Evolutionary conservation across 1,140 invertebrate species (phyloP), one percentile per base, ranked within the genome.

Genomic region (Adoxophyes honmai): DNA sequence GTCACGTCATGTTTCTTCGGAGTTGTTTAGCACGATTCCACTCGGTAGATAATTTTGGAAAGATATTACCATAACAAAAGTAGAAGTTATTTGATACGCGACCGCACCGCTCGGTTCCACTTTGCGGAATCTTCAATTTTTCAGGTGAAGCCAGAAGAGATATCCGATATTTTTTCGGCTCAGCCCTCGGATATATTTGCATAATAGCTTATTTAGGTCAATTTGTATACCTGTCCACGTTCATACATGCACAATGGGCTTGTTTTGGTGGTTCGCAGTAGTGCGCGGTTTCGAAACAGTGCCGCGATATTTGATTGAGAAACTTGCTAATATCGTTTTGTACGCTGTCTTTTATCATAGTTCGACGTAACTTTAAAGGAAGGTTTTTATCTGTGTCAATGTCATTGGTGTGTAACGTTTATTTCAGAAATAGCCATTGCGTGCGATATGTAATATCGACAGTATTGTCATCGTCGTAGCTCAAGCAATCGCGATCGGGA

Each of bases 21-120:
- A 28, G 21, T 28, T 28, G 2, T 28, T 28, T 58, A 56, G 65
- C 70, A 62, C 73, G 70, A 75, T 81, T 78, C 74, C 73, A 70
- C 69, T 60, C 55, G 48, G 72, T 62, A 67, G 75, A 75, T 83
- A 80, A 86, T 84, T 83, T 81, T 44, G 64, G 59, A 59, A 66
- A 62, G 61, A 58, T 58, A 86, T 86, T 81, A 83, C 66, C 83
- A 83, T 84, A 80, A 86, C 83, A 84, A 84, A 82, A 74, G 70
- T 57, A 64, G 73, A 73, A 80, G 79, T 83, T 80, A 83, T 83
- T 81, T 80, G 74, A 84, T 78, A 80, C 72, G 66, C 66, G 62
- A 57, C 57, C 57, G 57, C 62, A 44, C 35, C 59, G 48, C 58
- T 37, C 52, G 34, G 44, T 60, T 66, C 60, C 60, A 65, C 67